phyloP scores from a whole-genome alignment of 1,140 invertebrate genomes.

The Zaprionus kolodkinae region DNA sequence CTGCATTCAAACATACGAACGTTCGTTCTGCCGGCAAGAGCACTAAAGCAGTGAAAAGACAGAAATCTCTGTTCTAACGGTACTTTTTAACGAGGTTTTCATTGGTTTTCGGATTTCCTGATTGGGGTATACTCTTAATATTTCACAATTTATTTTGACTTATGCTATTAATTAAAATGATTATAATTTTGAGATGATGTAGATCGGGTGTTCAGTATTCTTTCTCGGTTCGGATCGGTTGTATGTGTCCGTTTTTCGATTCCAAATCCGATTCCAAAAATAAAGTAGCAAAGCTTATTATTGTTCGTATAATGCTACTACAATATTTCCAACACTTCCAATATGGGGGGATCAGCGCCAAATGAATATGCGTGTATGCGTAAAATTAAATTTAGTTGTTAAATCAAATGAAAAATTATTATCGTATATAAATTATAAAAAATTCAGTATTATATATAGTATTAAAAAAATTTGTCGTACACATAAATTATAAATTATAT shows the following conservation, averaged over 20 bases:
- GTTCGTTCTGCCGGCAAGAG: background rate
- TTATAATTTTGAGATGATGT: slow-evolving; percentile 79
- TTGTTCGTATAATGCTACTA: background rate
- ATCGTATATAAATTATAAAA: slow-evolving; percentile 81
- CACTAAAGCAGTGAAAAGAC: slow-evolving; percentile 13
- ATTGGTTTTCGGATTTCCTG: slow-evolving; percentile 23
- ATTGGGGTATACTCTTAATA: slow-evolving; percentile 66
- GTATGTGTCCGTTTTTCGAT: background rate
- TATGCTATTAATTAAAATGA: slow-evolving; percentile 78
- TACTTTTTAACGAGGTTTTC: slow-evolving; percentile 40
- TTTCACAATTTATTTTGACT: slow-evolving; percentile 80
- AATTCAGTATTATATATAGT: slow-evolving; percentile 80
- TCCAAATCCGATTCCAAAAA: slow-evolving; percentile 8
- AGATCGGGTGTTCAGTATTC: background rate
- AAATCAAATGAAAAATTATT: slow-evolving; percentile 79
- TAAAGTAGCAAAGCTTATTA: slow-evolving; percentile 13
- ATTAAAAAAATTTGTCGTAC: slow-evolving; percentile 70
- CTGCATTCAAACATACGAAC: slow-evolving; percentile 2
- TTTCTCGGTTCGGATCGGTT: slow-evolving; percentile 8
- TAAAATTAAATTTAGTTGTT: slow-evolving; percentile 62
- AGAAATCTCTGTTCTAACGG: slow-evolving; percentile 17
- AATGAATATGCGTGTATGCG: slow-evolving; percentile 31
- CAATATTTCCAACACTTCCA: slow-evolving; percentile 8
- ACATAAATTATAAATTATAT: slow-evolving; percentile 83
- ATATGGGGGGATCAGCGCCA: slow-evolving; percentile 23